Evolutionary conservation across 92 coral and sea anemone genomes (phyloP), one percentile per base, ranked within the genome.

Genomic region (Actinostola sp.): DNA sequence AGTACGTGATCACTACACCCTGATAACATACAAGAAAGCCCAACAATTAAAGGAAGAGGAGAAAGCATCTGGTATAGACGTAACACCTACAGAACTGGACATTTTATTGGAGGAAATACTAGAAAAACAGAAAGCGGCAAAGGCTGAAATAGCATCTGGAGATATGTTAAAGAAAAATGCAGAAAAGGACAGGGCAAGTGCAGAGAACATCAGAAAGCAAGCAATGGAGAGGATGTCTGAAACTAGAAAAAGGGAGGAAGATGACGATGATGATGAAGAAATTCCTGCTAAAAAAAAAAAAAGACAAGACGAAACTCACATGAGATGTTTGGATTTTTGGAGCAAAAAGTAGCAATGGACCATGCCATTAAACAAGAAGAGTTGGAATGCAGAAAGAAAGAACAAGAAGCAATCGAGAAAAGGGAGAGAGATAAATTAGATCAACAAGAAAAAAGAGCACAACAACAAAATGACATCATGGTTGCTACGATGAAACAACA

Each of bases 191-290:
- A 71, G 66, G 65, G 73, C 56, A 20, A 65, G 46, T 34, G 86
- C 86, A 20, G 78, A 48, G 30, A 68, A 72, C 39, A 57, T 72
- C 34, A 49, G 79, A 43, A 63, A 67, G 61, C 72, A 67, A 59
- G 86, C 86, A 44, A 80, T 80, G 86, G 86, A 80, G 67, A 72
- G 73, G 42, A 72, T 72, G 80, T 27, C 59, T 14, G 58, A 73
- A 58, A 73, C 71, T 35, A 62, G 41, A 50, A 70, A 52, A 33
- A 70, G 71, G 70, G 45, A 61, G 48, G 56, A 52, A 58, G 80
- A 61, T 28, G 71, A 27, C 53, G 50, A 38, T n/a, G n/a, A n/a
- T n/a, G n/a, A n/a, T n/a, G n/a, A n/a, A n/a, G 78, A 57, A 23
- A 41, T 35, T 59, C 36, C 26, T 72, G 44, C 68, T n/a, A 38